Percentiles rank a stretch among this genome's conserved stretches.
Conservation (phyloP, 2,797 vertebrate genomes). For the Gymnothorax javanicus region DNA sequence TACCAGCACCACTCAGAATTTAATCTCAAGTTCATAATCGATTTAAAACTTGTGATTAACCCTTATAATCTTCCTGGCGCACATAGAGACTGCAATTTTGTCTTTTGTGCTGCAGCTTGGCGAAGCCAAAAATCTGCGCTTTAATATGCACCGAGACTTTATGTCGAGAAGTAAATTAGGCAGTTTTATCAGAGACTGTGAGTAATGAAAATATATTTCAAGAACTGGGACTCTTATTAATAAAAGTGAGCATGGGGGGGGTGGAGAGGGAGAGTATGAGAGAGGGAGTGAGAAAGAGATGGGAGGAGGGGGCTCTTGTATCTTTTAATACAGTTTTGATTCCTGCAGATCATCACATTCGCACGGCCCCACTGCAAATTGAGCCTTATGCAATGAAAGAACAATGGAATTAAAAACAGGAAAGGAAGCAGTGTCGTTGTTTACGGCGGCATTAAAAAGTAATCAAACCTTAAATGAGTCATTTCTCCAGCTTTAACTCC, state of each 20-base stretch:
- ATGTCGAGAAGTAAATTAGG: constrained; percentile 70
- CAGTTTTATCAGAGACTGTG: constrained; percentile 64
- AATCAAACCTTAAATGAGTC: constrained; percentile 73
- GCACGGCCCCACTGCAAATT: constrained; percentile 55
- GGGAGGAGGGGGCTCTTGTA: not conserved
- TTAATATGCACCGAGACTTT: constrained; percentile 65
- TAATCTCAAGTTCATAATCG: constrained; percentile 66
- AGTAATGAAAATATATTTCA: constrained; percentile 73
- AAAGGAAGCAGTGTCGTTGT: constrained; percentile 61
- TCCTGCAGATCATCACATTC: not conserved
- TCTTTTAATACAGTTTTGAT: constrained; percentile 20
- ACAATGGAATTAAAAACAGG: constrained; percentile 56
- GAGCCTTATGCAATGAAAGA: constrained; percentile 55
- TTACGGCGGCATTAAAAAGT: constrained; percentile 65
- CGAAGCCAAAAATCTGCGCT: constrained; percentile 58
- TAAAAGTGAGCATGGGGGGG: constrained; percentile 49
- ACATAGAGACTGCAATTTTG: constrained; percentile 62
- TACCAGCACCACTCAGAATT: constrained; percentile 65
- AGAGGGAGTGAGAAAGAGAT: not conserved
- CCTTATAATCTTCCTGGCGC: constrained; percentile 70
- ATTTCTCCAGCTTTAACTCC: constrained; percentile 74
- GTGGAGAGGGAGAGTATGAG: not conserved
- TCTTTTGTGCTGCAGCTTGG: constrained; percentile 53
- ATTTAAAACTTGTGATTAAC: constrained; percentile 78
- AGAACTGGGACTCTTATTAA: constrained; percentile 65